Conservation (phyloP, 1,140 invertebrate species). For the Helicoverpa armigera region DNA sequence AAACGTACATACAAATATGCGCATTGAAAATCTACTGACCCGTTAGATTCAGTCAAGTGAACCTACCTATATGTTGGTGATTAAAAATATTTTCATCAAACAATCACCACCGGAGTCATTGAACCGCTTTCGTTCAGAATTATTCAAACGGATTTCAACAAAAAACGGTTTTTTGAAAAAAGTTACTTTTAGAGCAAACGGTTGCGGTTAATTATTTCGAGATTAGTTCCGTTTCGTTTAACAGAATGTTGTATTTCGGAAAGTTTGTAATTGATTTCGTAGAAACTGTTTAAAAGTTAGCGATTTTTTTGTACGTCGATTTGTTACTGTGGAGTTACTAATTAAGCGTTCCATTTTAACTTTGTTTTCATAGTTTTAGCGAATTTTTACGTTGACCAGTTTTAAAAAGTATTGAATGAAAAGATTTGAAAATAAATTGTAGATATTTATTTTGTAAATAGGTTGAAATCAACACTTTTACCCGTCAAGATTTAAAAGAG, state of each 20-base stretch:
- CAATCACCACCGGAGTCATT: neutral
- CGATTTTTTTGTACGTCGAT: no score
- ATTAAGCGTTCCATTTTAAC: neutral
- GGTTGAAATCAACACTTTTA: no score
- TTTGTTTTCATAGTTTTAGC: neutral
- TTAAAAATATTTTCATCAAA: constrained; percentile 10
- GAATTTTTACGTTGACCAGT: no score
- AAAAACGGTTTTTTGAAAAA: neutral
- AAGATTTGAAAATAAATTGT: no score
- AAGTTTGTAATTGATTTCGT: constrained; percentile 12
- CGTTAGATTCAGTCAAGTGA: neutral
- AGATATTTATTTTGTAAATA: no score
- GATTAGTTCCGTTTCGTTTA: constrained; percentile 22
- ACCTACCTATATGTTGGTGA: neutral
- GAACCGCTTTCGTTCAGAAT: neutral
- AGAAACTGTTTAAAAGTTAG: neutral
- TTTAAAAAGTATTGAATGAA: no score
- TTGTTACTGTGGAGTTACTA: no score
- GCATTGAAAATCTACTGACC: no score
- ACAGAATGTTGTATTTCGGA: neutral
- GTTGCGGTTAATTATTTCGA: constrained; percentile 28
- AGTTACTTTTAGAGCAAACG: constrained; percentile 10
- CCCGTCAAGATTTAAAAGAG: no score
- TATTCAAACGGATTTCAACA: constrained; percentile 18
- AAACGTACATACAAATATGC: no score